A percentile compares a stretch with the other conserved stretches of the same genome.
phyloP scores from a whole-genome alignment of 2,888 invertebrate genomes.

The Boloria euphrosyne region DNA sequence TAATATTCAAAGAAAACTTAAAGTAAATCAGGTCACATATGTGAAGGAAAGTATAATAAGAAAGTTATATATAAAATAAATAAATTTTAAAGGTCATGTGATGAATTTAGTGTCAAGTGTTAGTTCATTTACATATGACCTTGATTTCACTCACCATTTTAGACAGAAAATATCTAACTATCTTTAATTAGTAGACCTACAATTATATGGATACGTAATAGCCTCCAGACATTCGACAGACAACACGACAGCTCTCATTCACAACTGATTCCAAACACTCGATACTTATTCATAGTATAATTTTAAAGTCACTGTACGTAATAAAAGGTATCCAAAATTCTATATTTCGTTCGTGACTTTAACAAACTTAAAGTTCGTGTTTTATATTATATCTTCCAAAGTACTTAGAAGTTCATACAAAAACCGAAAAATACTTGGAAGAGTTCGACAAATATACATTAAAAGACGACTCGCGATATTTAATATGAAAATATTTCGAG shows the following conservation, averaged over 20 bases:
- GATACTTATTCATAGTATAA: conserved; percentile 43
- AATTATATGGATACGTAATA: conserved; percentile 37
- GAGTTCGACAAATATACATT: conserved; percentile 11
- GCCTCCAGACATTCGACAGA: conserved; percentile 38
- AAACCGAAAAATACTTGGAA: conserved; percentile 53
- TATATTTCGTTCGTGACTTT: conserved; percentile 49
- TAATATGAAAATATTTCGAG: not conserved
- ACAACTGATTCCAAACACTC: conserved; percentile 34
- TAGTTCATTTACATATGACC: conserved; percentile 13
- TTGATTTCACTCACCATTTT: conserved; percentile 1
- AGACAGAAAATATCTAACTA: conserved; percentile 11
- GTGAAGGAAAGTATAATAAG: conserved; percentile 60
- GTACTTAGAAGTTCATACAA: conserved; percentile 47
- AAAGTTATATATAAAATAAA: conserved; percentile 45
- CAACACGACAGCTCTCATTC: conserved; percentile 23
- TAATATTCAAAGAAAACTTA: conserved; percentile 60
- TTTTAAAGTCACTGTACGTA: conserved; percentile 47
- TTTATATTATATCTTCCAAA: conserved; percentile 32
- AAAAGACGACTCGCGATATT: conserved; percentile 1
- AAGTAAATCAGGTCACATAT: conserved; percentile 82
- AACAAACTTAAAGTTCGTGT: conserved; percentile 40
- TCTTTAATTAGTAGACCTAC: conserved; percentile 7
- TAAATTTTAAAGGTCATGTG: conserved; percentile 42
- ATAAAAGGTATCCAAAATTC: conserved; percentile 62
- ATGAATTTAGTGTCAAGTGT: conserved; percentile 40